Conservation (phyloP, 2,113 vertebrate species). For the Leptosomus discolor region DNA sequence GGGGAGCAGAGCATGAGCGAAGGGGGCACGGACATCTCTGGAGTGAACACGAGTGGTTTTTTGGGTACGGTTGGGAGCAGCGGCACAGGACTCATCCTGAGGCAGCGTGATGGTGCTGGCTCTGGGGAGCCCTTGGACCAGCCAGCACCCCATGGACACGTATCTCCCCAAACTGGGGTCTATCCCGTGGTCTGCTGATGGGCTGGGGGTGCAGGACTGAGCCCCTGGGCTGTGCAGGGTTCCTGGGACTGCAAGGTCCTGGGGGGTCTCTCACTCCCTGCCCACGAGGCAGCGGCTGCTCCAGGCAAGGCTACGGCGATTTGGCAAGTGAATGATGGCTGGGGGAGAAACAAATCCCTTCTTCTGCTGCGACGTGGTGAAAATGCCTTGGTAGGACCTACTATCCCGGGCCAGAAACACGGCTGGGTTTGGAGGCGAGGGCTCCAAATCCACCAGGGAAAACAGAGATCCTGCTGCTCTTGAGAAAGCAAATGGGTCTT, state of each 20-base stretch:
- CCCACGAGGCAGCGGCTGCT: background rate
- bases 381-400: rapidly evolving
- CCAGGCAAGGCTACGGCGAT: rapidly evolving
- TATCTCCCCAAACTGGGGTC: rapidly evolving
- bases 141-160: rapidly evolving
- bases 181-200: rapidly evolving
- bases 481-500: background rate
- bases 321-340: background rate
- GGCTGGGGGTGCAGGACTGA: background rate
- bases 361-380: rapidly evolving
- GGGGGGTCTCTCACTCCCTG: too few relatives aligned
- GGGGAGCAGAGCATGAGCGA: rapidly evolving
- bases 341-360: background rate
- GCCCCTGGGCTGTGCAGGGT: background rate
- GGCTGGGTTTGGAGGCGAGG: background rate
- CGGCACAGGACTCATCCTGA: rapidly evolving
- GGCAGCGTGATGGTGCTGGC: background rate
- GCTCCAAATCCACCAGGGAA: background rate
- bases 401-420: rapidly evolving
- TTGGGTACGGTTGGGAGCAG: rapidly evolving
- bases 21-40: rapidly evolving
- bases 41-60: background rate
- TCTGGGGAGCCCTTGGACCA: rapidly evolving
- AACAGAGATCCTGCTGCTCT: background rate
- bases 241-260: background rate